A percentile compares a stretch with the other conserved stretches of the same genome.
These are phyloP conservation scores for Halictus rubicundus DNA, from an alignment of 1,140 invertebrate genomes.

Conservation along the genomic window DNA sequence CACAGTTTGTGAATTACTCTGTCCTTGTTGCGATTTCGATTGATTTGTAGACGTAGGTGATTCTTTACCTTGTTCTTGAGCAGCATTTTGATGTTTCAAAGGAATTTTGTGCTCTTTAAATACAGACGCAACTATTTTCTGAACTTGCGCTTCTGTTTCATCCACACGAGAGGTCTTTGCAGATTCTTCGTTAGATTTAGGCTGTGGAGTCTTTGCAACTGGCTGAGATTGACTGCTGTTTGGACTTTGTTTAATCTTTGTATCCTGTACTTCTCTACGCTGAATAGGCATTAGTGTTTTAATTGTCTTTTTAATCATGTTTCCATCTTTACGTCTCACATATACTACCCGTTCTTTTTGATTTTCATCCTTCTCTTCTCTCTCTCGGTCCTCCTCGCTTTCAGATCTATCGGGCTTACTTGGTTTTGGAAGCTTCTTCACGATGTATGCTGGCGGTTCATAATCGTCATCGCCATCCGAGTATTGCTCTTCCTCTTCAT, in stretches of 20 bases:
- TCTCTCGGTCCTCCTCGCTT: conserved; percentile 50
- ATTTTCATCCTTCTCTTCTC: conserved; percentile 69
- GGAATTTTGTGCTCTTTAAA: conserved; percentile 79
- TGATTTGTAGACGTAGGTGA: conserved; percentile 30
- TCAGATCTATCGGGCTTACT: conserved; percentile 18
- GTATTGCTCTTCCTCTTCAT: conserved; percentile 76
- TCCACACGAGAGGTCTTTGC: conserved; percentile 66
- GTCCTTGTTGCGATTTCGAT: conserved; percentile 28
- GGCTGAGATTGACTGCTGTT: conserved; percentile 43
- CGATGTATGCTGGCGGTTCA: conserved; percentile 75
- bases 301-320: conserved; percentile 77
- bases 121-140: conserved; percentile 78
- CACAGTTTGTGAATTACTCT: conserved; percentile 30
- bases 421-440: conserved; percentile 73
- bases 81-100: conserved; percentile 67
- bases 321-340: conserved; percentile 76
- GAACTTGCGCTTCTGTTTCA: conserved; percentile 78
- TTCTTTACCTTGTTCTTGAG: conserved; percentile 68
- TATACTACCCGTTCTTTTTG: conserved; percentile 76
- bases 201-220: conserved; percentile 49
- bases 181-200: conserved; percentile 54
- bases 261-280: conserved; percentile 67
- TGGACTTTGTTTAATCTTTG: conserved; percentile 39
- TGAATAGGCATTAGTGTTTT: conserved; percentile 79
- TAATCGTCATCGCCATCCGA: conserved; percentile 77